A percentile compares a stretch with the other conserved stretches of the same genome.
Evolutionary conservation across 2,888 invertebrate species (phyloP).

Genomic region (Synergus itoensis): DNA sequence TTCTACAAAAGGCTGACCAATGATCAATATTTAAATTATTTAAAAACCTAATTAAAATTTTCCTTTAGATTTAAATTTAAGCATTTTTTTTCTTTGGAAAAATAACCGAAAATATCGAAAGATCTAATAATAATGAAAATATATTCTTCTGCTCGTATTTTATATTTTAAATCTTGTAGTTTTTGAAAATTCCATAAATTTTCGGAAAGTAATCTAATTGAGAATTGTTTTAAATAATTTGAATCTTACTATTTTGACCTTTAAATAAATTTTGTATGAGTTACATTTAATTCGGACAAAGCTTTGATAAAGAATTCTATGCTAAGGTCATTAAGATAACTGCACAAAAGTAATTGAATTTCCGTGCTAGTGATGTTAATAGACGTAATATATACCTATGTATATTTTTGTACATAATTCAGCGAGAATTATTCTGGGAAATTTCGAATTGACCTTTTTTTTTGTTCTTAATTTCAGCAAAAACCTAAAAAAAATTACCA

Average conservation of each 20-base stretch:
- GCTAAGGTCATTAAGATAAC: conserved; percentile 43
- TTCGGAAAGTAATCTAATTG: not conserved
- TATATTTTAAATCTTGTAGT: not conserved
- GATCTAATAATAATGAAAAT: too few relatives aligned
- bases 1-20: too few relatives aligned
- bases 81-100: too few relatives aligned
- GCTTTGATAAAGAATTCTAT: conserved; percentile 35
- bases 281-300: not conserved
- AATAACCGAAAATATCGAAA: too few relatives aligned
- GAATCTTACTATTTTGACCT: not conserved
- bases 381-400: not conserved
- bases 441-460: not conserved
- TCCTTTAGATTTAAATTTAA: not conserved
- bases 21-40: not conserved
- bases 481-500: not conserved
- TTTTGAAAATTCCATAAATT: not conserved
- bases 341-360: conserved; percentile 53
- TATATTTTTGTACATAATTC: not conserved
- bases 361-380: conserved; percentile 50
- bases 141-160: not conserved
- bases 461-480: not conserved
- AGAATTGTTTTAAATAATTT: not conserved
- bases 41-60: not conserved
- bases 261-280: not conserved
- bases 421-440: not conserved